Evolutionary conservation across 1,140 invertebrate species (phyloP), one percentile per base, ranked within the genome.

Genomic region (Hycleus cichorii): DNA sequence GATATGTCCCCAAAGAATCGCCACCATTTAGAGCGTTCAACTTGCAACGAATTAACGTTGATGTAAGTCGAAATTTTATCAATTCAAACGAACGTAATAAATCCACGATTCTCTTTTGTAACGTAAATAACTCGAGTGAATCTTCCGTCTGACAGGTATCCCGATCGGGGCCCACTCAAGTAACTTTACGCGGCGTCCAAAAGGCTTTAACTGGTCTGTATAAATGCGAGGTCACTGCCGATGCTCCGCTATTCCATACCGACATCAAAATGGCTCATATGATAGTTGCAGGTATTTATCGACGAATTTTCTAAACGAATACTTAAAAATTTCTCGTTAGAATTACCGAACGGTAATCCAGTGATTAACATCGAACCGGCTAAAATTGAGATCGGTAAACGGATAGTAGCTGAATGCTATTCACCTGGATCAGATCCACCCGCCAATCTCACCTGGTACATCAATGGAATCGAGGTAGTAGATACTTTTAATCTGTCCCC

Each of bases 1-100:
- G 86, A 64, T 90, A 82, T 68, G 79, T 83, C 4, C 84, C 87
- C 0, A 86, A 83, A 52, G 83, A 86, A 64, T 70, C 78, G 0
- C 85, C 85, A 7, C 81, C 86, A 3, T 81, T 82, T 25, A 78
- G 78, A 61, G 81, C 81, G 6, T 90, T 87, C 69, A 75, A 79
- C 1, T 73, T 86, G 40, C 76, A 79, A 3, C 84, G 84, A 49
- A 80, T 90, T 49, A 78, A 79, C 64, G 85, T 91, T 27, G 85
- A 90, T 71, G 88, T 91, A 75, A 86, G 88, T 87, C 18, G 18
- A 18, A 18, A 18, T 18, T 18, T 18, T 18, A 18, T 18, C 18
- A 18, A 18, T 18, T 18, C 32, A 32, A 32, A 32, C 7, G 4
- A 32, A 32, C 12, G 27, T 32, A 32, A 32, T 32, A 32, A 32